A percentile compares a stretch with the other conserved stretches of the same genome.
These are phyloP conservation scores for Cephalotes varians DNA, from an alignment of 2,888 invertebrate genomes.

Conservation along the genomic window DNA sequence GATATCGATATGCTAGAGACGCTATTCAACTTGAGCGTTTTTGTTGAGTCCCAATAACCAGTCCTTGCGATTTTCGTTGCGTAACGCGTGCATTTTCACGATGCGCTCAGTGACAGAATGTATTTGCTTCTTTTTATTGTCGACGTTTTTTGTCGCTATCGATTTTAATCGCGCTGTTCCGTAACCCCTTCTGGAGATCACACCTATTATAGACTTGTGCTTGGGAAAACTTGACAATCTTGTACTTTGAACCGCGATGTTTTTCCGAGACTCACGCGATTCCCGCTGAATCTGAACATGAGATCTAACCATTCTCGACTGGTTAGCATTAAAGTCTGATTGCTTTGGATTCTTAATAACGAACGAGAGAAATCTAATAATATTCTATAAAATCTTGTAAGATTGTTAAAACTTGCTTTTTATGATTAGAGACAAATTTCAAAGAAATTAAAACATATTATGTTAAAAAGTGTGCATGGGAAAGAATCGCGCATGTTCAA, in stretches of 20 bases:
- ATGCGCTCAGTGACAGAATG: neutral
- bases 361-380: neutral
- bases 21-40: neutral
- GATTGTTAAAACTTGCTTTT: neutral
- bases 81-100: neutral
- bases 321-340: neutral
- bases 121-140: neutral
- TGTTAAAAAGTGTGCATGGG: neutral
- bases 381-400: neutral
- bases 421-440: neutral
- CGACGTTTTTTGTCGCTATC: neutral
- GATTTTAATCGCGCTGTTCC: conserved; percentile 8
- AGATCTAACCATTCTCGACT: neutral
- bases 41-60: neutral
- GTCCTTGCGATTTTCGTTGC: neutral
- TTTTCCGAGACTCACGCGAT: conserved; percentile 15
- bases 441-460: neutral
- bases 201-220: too few species aligned
- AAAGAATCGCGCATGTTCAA: neutral
- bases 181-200: conserved; percentile 11
- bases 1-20: neutral
- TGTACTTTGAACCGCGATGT: conserved; percentile 23
- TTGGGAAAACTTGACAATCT: neutral
- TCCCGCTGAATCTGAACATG: neutral
- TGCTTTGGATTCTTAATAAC: neutral